A percentile compares a stretch with the other conserved stretches of the same genome.
These are phyloP conservation scores for Aegypius monachus DNA, from an alignment of 2,113 vertebrate species.

Conservation along the genomic window DNA sequence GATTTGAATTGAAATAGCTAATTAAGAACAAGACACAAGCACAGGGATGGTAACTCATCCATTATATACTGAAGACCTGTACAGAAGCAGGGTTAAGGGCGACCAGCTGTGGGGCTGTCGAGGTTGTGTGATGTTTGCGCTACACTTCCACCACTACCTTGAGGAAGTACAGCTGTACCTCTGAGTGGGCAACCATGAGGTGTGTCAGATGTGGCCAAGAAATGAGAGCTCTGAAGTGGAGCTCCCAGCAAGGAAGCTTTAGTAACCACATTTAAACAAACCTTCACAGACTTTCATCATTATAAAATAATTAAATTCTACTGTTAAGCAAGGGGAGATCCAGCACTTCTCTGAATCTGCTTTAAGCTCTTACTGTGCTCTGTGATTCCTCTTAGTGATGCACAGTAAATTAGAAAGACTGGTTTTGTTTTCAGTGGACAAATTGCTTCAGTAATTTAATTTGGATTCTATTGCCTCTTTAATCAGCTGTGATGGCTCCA, in stretches of 20 bases:
- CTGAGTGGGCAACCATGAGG: background rate
- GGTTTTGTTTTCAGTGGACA: slow-evolving; percentile 45
- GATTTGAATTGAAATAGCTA: background rate
- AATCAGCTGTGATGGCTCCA: slow-evolving; percentile 48
- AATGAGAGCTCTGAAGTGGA: background rate
- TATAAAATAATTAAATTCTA: slow-evolving; percentile 42
- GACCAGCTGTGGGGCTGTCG: background rate
- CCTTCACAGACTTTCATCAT: background rate
- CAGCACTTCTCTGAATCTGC: slow-evolving; percentile 26
- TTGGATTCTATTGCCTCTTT: slow-evolving; percentile 58
- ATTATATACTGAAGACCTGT: background rate
- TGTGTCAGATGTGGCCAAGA: background rate
- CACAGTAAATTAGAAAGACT: slow-evolving; percentile 59
- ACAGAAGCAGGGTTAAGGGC: background rate
- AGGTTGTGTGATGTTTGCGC: background rate
- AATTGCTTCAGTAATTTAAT: slow-evolving; percentile 57
- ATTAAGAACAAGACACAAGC: background rate
- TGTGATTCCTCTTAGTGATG: slow-evolving; percentile 25
- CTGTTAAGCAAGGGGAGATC: slow-evolving; percentile 8
- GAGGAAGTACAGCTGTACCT: background rate
- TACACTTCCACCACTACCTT: background rate
- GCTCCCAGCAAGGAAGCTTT: background rate
- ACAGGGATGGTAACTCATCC: background rate
- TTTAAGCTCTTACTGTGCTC: slow-evolving; percentile 33
- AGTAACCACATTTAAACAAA: background rate